Conservation (phyloP, 2,113 vertebrate genomes). For the Pachyramphus minor region DNA sequence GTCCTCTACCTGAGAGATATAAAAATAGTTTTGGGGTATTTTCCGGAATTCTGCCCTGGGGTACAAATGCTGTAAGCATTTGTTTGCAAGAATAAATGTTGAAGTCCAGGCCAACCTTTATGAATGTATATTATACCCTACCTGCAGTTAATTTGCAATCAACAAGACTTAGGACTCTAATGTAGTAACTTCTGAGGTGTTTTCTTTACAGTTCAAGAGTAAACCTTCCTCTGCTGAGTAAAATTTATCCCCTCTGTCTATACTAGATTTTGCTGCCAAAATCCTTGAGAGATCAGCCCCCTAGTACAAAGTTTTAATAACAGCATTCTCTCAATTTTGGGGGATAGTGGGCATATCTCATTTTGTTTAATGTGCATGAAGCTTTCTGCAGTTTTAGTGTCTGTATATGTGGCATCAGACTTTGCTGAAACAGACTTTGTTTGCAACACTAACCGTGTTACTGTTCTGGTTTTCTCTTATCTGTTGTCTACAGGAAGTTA, state of each 20-base stretch:
- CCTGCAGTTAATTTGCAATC: background rate
- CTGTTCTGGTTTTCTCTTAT: background rate
- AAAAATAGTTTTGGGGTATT: background rate
- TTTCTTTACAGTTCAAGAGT: background rate
- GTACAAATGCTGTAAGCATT: background rate
- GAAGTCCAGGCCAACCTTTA: background rate
- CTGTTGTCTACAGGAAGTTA: slow-evolving; percentile 84
- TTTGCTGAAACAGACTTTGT: too few species aligned
- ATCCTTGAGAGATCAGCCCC: background rate
- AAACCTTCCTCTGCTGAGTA: background rate
- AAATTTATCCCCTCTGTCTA: background rate
- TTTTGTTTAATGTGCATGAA: background rate
- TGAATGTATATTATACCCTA: background rate
- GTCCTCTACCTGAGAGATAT: background rate
- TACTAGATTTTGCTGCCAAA: background rate
- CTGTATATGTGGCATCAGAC: background rate
- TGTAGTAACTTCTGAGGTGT: background rate
- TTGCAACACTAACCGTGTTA: background rate
- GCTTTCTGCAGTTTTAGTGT: background rate
- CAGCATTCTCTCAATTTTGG: background rate
- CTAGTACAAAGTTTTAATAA: background rate
- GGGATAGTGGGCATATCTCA: background rate
- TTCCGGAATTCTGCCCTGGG: background rate
- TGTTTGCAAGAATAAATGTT: background rate
- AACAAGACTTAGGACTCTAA: background rate